A percentile compares a stretch with the other conserved stretches of the same genome.
These are phyloP conservation scores for Halocaridina rubra DNA, from an alignment of 2,888 invertebrate genomes.

Conservation along the genomic window DNA sequence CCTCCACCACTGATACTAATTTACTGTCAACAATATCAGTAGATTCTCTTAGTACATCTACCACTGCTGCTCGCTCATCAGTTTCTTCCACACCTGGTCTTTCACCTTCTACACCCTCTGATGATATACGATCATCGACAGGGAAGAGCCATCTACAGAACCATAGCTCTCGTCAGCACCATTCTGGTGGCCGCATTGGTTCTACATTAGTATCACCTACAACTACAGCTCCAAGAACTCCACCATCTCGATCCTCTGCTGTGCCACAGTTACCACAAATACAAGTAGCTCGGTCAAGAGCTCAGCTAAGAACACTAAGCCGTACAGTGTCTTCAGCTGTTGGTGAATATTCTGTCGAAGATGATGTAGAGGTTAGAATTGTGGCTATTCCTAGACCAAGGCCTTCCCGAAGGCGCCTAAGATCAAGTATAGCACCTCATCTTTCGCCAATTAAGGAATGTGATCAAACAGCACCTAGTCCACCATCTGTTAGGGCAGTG, in stretches of 20 bases:
- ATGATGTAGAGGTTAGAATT: constrained; percentile 48
- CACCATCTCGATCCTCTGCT: constrained; percentile 34
- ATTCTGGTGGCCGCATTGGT: constrained; percentile 26
- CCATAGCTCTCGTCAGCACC: constrained; percentile 8
- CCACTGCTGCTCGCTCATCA: constrained; percentile 38
- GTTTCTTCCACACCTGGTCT: constrained; percentile 27
- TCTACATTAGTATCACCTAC: constrained; percentile 46
- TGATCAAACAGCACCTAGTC: constrained; percentile 58
- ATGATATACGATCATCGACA: constrained; percentile 46
- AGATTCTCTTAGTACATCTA: constrained; percentile 38
- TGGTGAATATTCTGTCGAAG: constrained; percentile 38
- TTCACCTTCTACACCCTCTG: constrained; percentile 49
- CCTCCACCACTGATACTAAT: constrained; percentile 53
- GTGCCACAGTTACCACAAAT: constrained; percentile 60
- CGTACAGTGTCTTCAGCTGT: constrained; percentile 37
- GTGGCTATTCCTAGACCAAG: constrained; percentile 53
- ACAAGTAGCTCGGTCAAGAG: constrained; percentile 24
- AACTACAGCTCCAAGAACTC: constrained; percentile 44
- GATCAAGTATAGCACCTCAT: constrained; percentile 59
- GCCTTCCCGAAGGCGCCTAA: constrained; percentile 49
- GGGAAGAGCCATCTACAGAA: constrained; percentile 11
- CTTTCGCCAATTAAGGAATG: constrained; percentile 62
- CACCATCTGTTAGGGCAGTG: constrained; percentile 51
- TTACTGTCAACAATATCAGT: constrained; percentile 51
- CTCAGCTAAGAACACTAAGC: constrained; percentile 47